Evolutionary conservation across 2,888 invertebrate species (phyloP).

Genomic region (Rhagium mordax): DNA sequence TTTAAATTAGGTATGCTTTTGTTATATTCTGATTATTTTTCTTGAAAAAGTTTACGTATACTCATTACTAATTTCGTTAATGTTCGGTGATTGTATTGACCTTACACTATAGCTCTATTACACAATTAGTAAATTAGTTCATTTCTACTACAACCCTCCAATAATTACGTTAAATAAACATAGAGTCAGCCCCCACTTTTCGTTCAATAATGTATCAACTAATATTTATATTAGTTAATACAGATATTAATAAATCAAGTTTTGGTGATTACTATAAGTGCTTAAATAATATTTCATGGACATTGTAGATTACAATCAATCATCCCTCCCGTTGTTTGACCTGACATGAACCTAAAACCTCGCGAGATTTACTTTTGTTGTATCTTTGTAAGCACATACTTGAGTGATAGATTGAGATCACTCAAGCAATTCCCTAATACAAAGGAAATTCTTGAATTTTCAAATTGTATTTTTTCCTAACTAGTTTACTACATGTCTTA

Average conservation of each 20-base stretch:
- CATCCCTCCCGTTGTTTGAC: constrained; percentile 38
- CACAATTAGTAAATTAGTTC: neutral
- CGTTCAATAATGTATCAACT: neutral
- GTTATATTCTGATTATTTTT: too few species aligned
- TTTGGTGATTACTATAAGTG: constrained; percentile 37
- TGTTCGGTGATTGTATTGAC: too few species aligned
- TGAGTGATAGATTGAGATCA: constrained; percentile 5
- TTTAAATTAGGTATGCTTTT: too few species aligned
- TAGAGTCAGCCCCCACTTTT: neutral
- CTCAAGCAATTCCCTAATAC: too few species aligned
- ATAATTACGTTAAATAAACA: constrained; percentile 1
- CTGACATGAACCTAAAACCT: constrained; percentile 30
- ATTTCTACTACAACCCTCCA: neutral
- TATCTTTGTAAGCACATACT: constrained; percentile 2
- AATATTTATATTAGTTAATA: constrained; percentile 18
- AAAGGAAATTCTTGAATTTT: too few species aligned
- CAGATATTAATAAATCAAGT: constrained; percentile 31
- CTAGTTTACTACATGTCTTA: too few species aligned
- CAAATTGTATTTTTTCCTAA: too few species aligned
- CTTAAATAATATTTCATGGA: constrained; percentile 45
- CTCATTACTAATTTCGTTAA: too few species aligned
- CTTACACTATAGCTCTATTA: too few species aligned
- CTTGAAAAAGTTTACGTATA: too few species aligned
- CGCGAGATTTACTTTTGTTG: constrained; percentile 1
- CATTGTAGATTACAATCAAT: constrained; percentile 42